These are phyloP conservation scores for Falco columbarius DNA, from an alignment of 2,797 vertebrate genomes.

Conservation along the genomic window DNA sequence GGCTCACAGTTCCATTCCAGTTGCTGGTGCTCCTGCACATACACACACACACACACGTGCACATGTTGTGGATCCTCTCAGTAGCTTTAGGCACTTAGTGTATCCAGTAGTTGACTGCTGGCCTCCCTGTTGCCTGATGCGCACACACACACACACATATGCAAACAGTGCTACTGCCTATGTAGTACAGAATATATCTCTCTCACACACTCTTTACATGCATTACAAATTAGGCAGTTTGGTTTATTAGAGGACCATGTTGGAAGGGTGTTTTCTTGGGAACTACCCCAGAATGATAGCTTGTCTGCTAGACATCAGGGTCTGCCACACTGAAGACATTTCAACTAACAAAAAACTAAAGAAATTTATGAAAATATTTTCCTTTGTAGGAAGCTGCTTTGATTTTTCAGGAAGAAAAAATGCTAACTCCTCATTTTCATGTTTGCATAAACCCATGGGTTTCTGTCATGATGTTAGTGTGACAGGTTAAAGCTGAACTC, in stretches of 20 bases:
- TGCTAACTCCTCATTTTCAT: background rate
- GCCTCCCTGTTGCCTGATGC: no score
- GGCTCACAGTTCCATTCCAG: background rate
- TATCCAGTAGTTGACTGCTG: background rate
- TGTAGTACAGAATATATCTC: background rate
- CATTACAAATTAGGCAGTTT: background rate
- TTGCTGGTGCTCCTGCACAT: no score
- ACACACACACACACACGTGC: no score
- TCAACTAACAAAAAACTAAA: background rate
- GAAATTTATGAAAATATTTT: background rate
- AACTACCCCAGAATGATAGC: background rate
- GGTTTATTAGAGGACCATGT: background rate
- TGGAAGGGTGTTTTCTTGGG: background rate
- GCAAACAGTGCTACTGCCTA: background rate
- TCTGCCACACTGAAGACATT: background rate
- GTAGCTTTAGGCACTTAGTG: background rate
- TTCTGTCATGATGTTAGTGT: background rate
- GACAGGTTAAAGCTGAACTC: background rate
- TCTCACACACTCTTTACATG: background rate
- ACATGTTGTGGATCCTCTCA: background rate
- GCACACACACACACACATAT: background rate
- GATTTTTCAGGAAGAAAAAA: background rate
- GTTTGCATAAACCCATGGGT: background rate
- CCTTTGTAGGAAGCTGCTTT: background rate
- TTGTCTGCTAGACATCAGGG: background rate